These are phyloP conservation scores for Drosophila neutralis DNA, from an alignment of 2,888 invertebrate genomes.

Conservation along the genomic window DNA sequence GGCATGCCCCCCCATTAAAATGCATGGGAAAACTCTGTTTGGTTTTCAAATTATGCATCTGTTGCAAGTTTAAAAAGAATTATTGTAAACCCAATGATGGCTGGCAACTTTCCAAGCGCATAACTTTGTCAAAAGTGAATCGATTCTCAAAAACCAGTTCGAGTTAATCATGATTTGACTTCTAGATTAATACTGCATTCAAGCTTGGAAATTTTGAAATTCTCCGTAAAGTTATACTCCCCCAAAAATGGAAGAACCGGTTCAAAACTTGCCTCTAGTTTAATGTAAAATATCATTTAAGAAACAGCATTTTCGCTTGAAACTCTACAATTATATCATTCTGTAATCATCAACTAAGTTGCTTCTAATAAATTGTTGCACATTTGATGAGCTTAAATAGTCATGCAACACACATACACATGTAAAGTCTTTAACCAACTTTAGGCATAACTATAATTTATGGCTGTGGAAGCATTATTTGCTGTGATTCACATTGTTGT, in stretches of 20 bases:
- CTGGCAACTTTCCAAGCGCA: background rate
- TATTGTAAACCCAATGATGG: background rate
- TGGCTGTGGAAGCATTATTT: slow-evolving; percentile 2
- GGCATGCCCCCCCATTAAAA: slow-evolving; percentile 36
- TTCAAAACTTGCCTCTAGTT: background rate
- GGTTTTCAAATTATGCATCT: slow-evolving; percentile 5
- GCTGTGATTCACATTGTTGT: slow-evolving; percentile 1
- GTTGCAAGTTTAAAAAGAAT: background rate
- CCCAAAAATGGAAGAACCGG: background rate
- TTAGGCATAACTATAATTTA: background rate
- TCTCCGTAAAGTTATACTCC: fast-evolving
- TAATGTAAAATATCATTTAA: background rate
- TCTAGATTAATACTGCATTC: background rate
- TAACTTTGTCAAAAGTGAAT: background rate
- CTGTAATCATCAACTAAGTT: background rate
- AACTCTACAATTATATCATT: no score
- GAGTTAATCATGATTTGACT: background rate
- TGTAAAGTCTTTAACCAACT: background rate
- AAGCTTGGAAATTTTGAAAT: background rate
- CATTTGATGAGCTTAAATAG: background rate
- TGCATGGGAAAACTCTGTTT: slow-evolving; percentile 16
- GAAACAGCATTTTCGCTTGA: background rate
- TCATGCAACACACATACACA: background rate
- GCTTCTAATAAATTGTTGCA: background rate
- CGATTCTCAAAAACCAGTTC: background rate